Conservation (phyloP, 2,797 vertebrate genomes). For the Cephalopachus bancanus region DNA sequence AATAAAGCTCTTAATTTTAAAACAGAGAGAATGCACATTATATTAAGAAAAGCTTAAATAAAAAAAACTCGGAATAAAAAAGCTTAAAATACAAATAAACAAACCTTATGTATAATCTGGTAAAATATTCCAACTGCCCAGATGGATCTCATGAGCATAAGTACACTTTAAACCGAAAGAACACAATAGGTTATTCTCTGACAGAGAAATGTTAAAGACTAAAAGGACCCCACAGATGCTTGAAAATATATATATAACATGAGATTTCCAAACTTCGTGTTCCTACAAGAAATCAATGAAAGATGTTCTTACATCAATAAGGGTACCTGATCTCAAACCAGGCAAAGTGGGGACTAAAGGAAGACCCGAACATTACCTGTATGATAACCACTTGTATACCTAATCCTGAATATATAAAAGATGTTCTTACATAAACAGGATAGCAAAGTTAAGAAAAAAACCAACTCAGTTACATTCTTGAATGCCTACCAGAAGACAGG, state of each 20-base stretch:
- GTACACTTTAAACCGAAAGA: neutral
- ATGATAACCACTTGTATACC: too few species aligned
- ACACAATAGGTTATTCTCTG: neutral
- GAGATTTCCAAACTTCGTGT: conserved; percentile 27
- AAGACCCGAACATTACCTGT: too few species aligned
- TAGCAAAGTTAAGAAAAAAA: neutral
- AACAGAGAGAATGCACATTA: neutral
- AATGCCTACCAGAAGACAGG: neutral
- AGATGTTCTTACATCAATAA: neutral
- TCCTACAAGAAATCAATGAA: neutral
- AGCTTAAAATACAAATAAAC: neutral
- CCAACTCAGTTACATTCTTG: neutral
- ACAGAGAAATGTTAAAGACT: neutral
- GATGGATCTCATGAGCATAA: neutral
- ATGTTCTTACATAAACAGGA: neutral
- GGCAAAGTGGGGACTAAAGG: too few species aligned
- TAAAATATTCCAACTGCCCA: neutral
- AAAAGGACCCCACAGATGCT: neutral
- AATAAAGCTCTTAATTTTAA: neutral
- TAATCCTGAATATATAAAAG: too few species aligned
- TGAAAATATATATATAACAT: neutral
- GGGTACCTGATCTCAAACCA: too few species aligned
- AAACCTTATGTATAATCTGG: neutral
- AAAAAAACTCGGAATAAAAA: neutral
- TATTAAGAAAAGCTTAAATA: neutral